Base-by-base conservation (phyloP, 1,140 invertebrate species). In the Branchinecta lynchi region DNA sequence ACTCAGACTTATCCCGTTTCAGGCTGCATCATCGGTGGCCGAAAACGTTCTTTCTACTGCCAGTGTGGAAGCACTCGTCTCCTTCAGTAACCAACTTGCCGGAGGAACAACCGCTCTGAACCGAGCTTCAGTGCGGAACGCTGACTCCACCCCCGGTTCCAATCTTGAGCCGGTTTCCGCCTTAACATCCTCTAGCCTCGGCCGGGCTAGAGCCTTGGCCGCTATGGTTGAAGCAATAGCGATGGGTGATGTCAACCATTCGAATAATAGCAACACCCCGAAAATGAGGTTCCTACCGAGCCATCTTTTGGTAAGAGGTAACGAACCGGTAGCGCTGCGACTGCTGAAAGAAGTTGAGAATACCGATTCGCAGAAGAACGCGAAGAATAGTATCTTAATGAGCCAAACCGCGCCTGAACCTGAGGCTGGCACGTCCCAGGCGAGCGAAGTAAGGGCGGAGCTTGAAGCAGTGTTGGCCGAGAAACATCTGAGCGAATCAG, bases 1-100 rank as follows among this genome's bases (percentile, higher is more conserved):
- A 71, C 44, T 71, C 45, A 17, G 10, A 46, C 68, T 65, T 45
- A 21, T 60, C 32, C 32, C 65, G 20, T 68, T 45, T 71, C 88
- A 95, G 83, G 87, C 92, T 71, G 91, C 91, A 9, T 89, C 93
- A 78, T 89, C 90, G 65, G 89, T 96, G 74, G 89, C 92, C 7
- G 92, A 96, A 74, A 88, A 84, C 76, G 85, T 94, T 71, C 79
- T 93, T 66, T 89, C 87, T 51, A 86, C 91, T 70, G 89, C 90
- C 12, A 86, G 89, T 67, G 85, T 87, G 7, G 88, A 90, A 77
- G 87, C 88, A 44, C 82, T 86, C 43, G 83, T 87, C 15, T 72
- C 73, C 17, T 70, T 75, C 66, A 68, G 71, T 7, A 68, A 72
- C 44, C 72, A 71, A 20, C 65, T 74, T 45, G 71, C 44, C 7